phyloP scores from a whole-genome alignment of 2,888 invertebrate genomes.

The Gnatocerus cornutus region DNA sequence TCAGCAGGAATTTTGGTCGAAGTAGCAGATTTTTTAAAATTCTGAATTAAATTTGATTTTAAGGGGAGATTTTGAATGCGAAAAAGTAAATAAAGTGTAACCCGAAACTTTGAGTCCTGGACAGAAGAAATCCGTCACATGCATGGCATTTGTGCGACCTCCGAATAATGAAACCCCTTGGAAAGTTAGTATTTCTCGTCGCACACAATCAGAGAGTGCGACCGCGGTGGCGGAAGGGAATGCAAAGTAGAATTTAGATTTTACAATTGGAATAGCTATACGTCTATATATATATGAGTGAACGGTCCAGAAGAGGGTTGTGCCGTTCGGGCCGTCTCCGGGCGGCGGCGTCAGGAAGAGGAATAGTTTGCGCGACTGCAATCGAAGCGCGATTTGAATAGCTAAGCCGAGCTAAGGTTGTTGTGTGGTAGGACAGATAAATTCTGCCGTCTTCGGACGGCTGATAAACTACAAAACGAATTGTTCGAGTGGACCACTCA shows the following conservation, averaged over 20 bases:
- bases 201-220: slow-evolving; percentile 56
- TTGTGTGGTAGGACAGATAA: slow-evolving; percentile 69
- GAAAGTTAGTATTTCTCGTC: slow-evolving; percentile 54
- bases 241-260: slow-evolving; percentile 71
- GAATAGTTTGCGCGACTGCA: slow-evolving; percentile 69
- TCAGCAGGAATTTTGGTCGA: no score
- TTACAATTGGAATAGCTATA: slow-evolving; percentile 71
- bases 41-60: no score
- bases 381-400: slow-evolving; percentile 73
- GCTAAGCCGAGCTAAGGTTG: slow-evolving; percentile 72
- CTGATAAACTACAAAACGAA: slow-evolving; percentile 66
- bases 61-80: no score
- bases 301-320: slow-evolving; percentile 64
- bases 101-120: no score
- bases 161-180: slow-evolving; percentile 21
- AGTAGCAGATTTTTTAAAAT: no score
- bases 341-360: slow-evolving; percentile 60
- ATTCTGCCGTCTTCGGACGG: slow-evolving; percentile 65
- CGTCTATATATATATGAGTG: slow-evolving; percentile 68
- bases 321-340: slow-evolving; percentile 52
- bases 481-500: slow-evolving; percentile 71
- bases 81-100: no score
- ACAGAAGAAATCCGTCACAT: slow-evolving; percentile 1
- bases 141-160: slow-evolving; percentile 1
- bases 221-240: slow-evolving; percentile 65